phyloP scores from a whole-genome alignment of 64 coral and sea anemone species.

The Montipora sp. region DNA sequence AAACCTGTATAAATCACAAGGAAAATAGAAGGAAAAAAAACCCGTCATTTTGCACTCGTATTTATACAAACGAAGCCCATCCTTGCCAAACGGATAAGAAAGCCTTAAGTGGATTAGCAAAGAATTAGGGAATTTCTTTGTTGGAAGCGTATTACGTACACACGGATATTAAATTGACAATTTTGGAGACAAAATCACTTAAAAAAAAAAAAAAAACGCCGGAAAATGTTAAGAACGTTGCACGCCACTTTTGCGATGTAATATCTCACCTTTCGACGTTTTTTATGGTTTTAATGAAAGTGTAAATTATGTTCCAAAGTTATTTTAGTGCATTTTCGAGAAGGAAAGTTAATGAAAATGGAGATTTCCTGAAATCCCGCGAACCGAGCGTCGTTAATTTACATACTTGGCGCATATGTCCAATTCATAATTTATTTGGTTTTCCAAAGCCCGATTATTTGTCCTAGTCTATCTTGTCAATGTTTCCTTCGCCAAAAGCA shows the following conservation, averaged over 20 bases:
- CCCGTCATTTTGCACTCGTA: too few species aligned
- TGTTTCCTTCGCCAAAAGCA: not conserved
- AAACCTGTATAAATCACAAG: too few species aligned
- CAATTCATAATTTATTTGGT: slow-evolving; percentile 35
- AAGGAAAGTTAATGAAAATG: not conserved
- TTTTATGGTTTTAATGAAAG: not conserved
- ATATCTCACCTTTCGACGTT: not conserved
- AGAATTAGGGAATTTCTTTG: not conserved
- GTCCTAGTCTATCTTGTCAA: not conserved
- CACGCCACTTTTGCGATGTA: not conserved
- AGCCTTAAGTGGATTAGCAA: not conserved
- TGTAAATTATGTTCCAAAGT: not conserved
- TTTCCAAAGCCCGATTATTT: not conserved
- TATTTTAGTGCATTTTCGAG: not conserved
- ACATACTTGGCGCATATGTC: slow-evolving; percentile 34
- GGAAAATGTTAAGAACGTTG: not conserved
- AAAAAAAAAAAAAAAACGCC: not conserved
- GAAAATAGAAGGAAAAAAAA: too few species aligned
- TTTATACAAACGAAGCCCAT: not conserved
- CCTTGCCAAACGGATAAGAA: not conserved
- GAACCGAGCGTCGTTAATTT: slow-evolving; percentile 24
- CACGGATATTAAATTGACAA: not conserved
- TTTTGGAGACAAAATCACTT: not conserved
- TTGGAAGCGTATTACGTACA: not conserved
- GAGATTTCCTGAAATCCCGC: not conserved